phyloP scores from a whole-genome alignment of 2,113 vertebrate genomes.

The Pelmatolapia mariae region DNA sequence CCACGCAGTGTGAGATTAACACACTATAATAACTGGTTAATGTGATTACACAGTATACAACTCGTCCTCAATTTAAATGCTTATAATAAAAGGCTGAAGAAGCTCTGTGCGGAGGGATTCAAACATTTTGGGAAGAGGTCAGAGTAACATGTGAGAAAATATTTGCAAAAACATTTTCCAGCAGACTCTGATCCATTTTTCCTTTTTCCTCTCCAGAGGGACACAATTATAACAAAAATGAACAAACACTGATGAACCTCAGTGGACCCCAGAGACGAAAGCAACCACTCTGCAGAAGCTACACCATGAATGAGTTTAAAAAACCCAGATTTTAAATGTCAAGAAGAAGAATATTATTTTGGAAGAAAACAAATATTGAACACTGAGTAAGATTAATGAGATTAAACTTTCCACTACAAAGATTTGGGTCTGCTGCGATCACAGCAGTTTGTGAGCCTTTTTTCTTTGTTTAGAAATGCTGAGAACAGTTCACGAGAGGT shows the following conservation, averaged over 20 bases:
- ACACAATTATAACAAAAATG: background rate
- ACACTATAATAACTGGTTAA: background rate
- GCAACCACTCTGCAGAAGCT: background rate
- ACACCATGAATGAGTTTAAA: background rate
- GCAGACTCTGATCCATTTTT: accelerated
- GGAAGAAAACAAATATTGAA: background rate
- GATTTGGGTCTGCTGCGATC: background rate
- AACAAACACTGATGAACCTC: background rate
- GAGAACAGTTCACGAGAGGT: background rate
- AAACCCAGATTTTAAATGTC: background rate
- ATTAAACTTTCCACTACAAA: no score
- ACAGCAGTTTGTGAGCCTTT: background rate
- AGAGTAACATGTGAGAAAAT: background rate
- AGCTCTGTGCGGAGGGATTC: background rate
- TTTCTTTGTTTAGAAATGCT: background rate
- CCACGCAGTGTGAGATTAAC: background rate
- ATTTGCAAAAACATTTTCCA: background rate
- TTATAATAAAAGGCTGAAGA: accelerated
- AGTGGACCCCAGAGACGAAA: background rate
- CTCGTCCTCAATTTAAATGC: accelerated
- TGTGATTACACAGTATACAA: background rate
- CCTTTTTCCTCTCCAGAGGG: background rate
- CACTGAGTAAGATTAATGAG: background rate
- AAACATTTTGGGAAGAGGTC: background rate
- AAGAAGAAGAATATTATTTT: background rate